Conservation (phyloP, 2,797 vertebrate genomes). For the Lepilemur ruficaudatus region DNA sequence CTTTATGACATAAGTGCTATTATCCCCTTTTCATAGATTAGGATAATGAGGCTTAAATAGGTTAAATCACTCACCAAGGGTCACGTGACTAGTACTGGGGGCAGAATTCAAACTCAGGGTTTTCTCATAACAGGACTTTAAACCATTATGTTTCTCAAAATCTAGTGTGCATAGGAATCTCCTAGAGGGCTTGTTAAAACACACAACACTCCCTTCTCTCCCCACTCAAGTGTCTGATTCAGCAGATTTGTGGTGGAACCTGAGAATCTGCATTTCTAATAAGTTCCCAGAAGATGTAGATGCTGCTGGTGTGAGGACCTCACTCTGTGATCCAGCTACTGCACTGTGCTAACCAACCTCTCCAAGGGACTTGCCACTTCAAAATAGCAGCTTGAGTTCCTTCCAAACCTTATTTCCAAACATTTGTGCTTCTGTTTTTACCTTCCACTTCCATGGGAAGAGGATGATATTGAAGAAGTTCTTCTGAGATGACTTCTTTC, state of each 20-base stretch:
- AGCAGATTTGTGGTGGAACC: background rate
- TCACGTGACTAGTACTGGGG: rapidly evolving
- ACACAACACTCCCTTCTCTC: background rate
- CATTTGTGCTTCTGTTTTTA: background rate
- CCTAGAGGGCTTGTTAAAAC: background rate
- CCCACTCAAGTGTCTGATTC: background rate
- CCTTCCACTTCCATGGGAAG: background rate
- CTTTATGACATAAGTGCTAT: background rate
- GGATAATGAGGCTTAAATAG: background rate
- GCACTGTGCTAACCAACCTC: background rate
- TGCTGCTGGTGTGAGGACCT: background rate
- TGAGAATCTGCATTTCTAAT: background rate
- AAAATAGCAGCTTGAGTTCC: background rate
- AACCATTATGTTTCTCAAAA: background rate
- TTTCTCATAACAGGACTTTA: background rate
- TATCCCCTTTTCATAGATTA: background rate
- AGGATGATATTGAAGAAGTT: background rate
- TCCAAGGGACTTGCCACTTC: background rate
- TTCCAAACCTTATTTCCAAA: background rate
- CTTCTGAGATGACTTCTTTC: background rate
- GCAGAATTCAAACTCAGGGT: background rate
- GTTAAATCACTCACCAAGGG: background rate
- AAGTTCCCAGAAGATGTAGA: background rate
- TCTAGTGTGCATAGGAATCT: background rate
- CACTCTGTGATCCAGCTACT: too few species aligned